phyloP scores from a whole-genome alignment of 2,888 invertebrate species.

The Erynnis tages region DNA sequence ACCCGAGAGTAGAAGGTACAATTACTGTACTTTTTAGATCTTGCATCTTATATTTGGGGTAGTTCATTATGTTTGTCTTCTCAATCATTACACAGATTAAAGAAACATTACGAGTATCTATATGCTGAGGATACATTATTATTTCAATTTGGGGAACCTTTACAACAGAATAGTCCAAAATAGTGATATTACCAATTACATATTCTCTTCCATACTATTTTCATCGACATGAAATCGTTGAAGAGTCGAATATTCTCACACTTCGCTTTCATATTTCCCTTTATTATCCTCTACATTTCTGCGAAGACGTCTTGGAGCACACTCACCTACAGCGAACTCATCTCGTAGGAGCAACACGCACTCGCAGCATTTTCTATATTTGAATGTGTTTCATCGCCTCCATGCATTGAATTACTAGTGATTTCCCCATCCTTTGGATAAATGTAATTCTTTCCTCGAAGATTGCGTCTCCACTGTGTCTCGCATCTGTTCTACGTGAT shows the following conservation, averaged over 20 bases:
- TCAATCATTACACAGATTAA: too few relatives aligned
- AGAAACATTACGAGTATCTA: too few relatives aligned
- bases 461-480: conserved; percentile 69
- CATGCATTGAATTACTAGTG: conserved; percentile 74
- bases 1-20: too few relatives aligned
- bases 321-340: neutral
- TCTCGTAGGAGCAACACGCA: conserved; percentile 4
- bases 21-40: too few relatives aligned
- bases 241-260: neutral
- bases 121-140: too few relatives aligned
- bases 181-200: too few relatives aligned
- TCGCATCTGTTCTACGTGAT: conserved; percentile 66
- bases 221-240: neutral
- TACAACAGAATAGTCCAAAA: too few relatives aligned
- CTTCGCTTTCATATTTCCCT: neutral
- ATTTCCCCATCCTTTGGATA: conserved; percentile 72
- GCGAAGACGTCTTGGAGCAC: neutral
- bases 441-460: conserved; percentile 76
- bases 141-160: too few relatives aligned
- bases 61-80: too few relatives aligned
- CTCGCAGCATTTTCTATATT: conserved; percentile 32
- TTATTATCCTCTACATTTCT: neutral
- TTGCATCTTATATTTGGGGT: too few relatives aligned
- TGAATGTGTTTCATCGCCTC: conserved; percentile 54
- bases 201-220: too few relatives aligned